Evolutionary conservation across 2,113 vertebrate species (phyloP).

Genomic region (Nesogale talazaci): DNA sequence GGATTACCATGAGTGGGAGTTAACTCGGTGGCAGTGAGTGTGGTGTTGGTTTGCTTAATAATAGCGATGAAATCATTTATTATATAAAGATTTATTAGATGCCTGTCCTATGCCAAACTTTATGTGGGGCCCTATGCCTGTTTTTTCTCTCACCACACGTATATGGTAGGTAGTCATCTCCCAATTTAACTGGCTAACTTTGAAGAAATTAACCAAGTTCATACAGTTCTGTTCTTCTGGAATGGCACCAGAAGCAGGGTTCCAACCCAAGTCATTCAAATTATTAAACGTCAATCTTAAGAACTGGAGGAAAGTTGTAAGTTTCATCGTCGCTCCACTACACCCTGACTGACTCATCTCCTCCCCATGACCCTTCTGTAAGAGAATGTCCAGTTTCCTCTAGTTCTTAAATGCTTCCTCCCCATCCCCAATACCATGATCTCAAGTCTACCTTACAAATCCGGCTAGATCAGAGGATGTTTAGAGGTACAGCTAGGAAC

Average conservation of each 20-base stretch:
- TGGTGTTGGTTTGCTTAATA: too few species aligned
- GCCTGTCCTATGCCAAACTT: neutral
- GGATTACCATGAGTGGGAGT: neutral
- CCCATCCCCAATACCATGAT: too few species aligned
- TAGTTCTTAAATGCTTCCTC: too few species aligned
- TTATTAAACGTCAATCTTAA: neutral
- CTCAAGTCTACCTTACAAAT: too few species aligned
- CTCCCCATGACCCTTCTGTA: too few species aligned
- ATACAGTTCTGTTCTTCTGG: neutral
- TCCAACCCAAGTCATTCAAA: neutral
- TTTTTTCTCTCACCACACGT: neutral
- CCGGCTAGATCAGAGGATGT: too few species aligned
- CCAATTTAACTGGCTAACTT: neutral
- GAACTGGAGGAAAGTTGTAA: too few species aligned
- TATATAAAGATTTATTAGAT: neutral
- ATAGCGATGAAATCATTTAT: too few species aligned
- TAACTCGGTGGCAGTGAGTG: neutral
- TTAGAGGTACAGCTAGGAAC: too few species aligned
- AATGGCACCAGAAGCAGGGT: neutral
- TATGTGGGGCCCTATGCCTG: neutral
- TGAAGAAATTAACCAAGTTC: neutral
- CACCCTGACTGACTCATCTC: too few species aligned
- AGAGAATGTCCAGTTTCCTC: too few species aligned
- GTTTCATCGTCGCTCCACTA: too few species aligned
- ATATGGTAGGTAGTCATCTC: neutral